Conservation (phyloP, 2,888 invertebrate species). For the Orchesella flavescens region DNA sequence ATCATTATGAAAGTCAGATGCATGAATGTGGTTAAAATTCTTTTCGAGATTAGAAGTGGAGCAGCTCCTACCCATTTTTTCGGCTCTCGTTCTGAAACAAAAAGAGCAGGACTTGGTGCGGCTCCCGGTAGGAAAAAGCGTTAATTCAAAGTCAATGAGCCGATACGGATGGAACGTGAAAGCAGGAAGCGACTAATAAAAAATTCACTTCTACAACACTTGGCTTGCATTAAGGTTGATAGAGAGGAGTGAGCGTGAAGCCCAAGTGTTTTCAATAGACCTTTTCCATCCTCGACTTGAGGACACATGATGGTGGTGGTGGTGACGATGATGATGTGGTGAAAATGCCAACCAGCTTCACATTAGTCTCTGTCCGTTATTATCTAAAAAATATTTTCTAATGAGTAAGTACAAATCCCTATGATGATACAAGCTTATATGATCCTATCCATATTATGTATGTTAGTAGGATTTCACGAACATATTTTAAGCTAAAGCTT, state of each 20-base stretch:
- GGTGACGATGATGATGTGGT: neutral
- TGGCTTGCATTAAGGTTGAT: neutral
- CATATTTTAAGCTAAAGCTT: no score
- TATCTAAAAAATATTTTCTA: neutral
- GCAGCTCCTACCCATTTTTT: slow-evolving; percentile 7
- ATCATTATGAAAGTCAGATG: neutral
- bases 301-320: neutral
- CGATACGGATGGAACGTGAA: slow-evolving; percentile 31
- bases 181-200: slow-evolving; percentile 36
- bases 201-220: neutral
- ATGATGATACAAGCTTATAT: no score
- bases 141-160: slow-evolving; percentile 64
- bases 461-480: no score
- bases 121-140: slow-evolving; percentile 2
- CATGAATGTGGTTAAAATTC: neutral
- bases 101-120: neutral
- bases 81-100: neutral
- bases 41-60: slow-evolving; percentile 14
- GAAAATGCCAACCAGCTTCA: neutral
- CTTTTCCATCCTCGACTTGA: neutral
- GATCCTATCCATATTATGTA: no score
- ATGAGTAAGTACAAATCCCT: no score
- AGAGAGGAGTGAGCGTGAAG: neutral
- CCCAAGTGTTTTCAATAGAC: neutral
- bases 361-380: neutral